Base-by-base conservation (phyloP, 2,888 invertebrate species). In the Tolmerus cingulatus region DNA sequence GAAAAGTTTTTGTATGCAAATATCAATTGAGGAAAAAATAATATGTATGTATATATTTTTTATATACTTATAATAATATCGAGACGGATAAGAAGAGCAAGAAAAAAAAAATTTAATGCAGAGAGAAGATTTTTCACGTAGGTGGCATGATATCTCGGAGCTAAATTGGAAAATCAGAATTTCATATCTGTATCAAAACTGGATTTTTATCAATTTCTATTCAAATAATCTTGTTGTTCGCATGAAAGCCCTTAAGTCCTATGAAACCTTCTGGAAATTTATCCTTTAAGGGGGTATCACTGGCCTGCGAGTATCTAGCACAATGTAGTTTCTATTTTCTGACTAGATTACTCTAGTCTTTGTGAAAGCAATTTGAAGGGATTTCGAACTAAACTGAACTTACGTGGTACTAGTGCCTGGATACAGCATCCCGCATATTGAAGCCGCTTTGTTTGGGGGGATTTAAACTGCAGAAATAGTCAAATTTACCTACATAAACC, bases 121-220 rank as follows among this genome's bases (percentile, higher is more conserved):
- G 8, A 9, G 34, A 34, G 46, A 55, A 82, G 12, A 30, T 23
- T 19, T 57, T 57, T 57, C 27, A 57, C 66, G 23, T 81, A 51
- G 43, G 51, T 66, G 66, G 40, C 43, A 84, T 84, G 82, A 66
- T 23, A 19, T 66, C 27, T 66, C 82, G 37, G n/a, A 66, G 57
- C 30, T 66, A 84, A 84, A 84, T 84, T 84, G 82, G 82, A 84
- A 84, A 84, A 84, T 84, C 82, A 84, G 82, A 84, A 84, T 84
- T 84, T 84, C 66, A 84, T 84, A 66, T 84, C 37, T 46, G 66
- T 40, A 84, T 84, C 16, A 37, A 66, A 84, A 66, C n/a, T 57
- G 66, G 66, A 66, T 66, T 84, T 84, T 84, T 84, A 84, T 66
- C 82, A 84, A 84, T 84, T 84, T 66, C 57, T 66, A 84, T 84